These are phyloP conservation scores for Nestor notabilis DNA, from an alignment of 2,113 vertebrate genomes.

Conservation along the genomic window DNA sequence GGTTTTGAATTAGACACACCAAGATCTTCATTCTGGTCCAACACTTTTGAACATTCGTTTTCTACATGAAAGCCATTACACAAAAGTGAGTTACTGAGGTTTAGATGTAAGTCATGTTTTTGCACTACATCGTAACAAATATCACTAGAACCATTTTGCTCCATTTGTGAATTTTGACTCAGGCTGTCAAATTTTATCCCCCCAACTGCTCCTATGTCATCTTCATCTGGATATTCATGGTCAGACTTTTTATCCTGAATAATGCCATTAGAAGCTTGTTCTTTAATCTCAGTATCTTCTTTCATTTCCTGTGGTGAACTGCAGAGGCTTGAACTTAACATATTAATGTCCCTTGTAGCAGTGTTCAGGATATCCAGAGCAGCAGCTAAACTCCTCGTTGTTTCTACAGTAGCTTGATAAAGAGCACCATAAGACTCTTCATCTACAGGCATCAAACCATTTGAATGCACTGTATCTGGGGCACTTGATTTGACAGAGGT, in stretches of 20 bases:
- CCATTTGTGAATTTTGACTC: conserved; percentile 70
- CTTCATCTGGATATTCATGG: conserved; percentile 78
- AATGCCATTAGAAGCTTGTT: conserved; percentile 69
- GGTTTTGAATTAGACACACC: conserved; percentile 58
- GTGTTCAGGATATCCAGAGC: conserved; percentile 90
- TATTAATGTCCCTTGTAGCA: conserved; percentile 84
- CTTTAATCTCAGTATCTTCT: conserved; percentile 65
- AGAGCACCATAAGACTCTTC: conserved; percentile 89
- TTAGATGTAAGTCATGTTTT: conserved; percentile 53
- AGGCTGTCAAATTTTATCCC: conserved; percentile 74
- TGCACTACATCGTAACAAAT: conserved; percentile 74
- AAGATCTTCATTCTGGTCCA: conserved; percentile 66
- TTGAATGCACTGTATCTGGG: conserved; percentile 79
- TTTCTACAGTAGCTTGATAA: conserved; percentile 93
- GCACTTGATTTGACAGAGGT: conserved; percentile 73
- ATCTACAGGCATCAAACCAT: conserved; percentile 85
- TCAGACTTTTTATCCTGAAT: conserved; percentile 76
- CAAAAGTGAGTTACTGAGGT: conserved; percentile 63
- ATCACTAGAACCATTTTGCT: conserved; percentile 83
- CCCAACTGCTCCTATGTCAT: conserved; percentile 87
- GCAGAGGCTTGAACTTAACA: conserved; percentile 79
- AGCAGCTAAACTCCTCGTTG: conserved; percentile 90
- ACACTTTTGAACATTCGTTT: conserved; percentile 41
- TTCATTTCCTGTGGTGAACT: conserved; percentile 74
- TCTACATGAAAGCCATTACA: conserved; percentile 84